Evolutionary conservation across 2,888 invertebrate species (phyloP), one percentile per base, ranked within the genome.

Genomic region (Caenorhabditis sinica): DNA sequence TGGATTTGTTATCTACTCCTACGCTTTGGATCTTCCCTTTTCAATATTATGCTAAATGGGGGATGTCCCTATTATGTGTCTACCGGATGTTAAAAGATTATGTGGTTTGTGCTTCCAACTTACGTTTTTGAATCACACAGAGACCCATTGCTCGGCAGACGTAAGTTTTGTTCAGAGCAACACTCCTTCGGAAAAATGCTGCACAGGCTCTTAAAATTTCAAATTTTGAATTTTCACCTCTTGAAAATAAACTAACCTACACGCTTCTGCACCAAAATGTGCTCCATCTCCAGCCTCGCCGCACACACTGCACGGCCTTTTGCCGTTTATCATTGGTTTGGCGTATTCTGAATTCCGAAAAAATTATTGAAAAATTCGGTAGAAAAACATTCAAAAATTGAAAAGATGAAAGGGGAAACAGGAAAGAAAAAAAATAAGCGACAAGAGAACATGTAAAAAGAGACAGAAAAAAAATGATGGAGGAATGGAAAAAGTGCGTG

Each of bases 141-240:
- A 76, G 63, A 33, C 90, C 87, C 45, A 65, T 86, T 63, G 88
- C 85, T 23, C 91, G 71, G 63, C 91, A 91, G n/a, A 82, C 65
- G 71, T 91, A 91, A 5, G 63, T 69, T 60, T 91, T 91, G 49
- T 80, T 87, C 45, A 91, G 82, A 11, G 89, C 91, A 0, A 91
- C 90, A 25, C 90, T 90, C 17, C 91, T 72, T 3, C 91, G 85
- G 66, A 91, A 91, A 65, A 91, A 91, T 5, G 91, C 91, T 9
- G 91, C 91, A 80, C 91, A 91, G 0, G 90, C 90, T 58, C 90
- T 86, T 65, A 73, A 79, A 69, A 5, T 45, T 45, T 20, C 13
- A 43, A 49, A 11, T 36, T 4, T 36, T 5, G 1, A 36, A 1
- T 43, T 43, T n/a, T n/a, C n/a, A n/a, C n/a, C n/a, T 63, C 63